phyloP scores from a whole-genome alignment of 37 sponge, comb jelly and placozoan genomes.

The Chondrilla cf. caribensis region DNA sequence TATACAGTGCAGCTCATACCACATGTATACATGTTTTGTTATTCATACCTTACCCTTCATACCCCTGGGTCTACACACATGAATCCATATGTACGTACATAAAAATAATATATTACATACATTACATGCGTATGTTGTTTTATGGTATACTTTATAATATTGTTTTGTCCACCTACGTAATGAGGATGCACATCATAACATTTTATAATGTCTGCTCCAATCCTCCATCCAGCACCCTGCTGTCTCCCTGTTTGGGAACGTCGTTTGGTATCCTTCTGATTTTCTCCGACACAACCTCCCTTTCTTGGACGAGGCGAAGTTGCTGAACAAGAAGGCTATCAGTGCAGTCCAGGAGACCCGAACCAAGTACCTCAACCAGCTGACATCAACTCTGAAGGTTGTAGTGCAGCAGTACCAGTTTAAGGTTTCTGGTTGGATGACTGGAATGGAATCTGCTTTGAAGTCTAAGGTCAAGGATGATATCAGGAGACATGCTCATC shows the following conservation, averaged over 20 bases:
- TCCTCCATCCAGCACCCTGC: slow-evolving; percentile 58
- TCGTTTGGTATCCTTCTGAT: slow-evolving; percentile 75
- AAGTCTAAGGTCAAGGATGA: slow-evolving; percentile 2
- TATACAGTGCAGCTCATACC: background rate
- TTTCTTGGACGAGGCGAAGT: slow-evolving; percentile 35
- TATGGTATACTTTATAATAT: no score
- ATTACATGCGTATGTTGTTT: no score
- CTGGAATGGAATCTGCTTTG: slow-evolving; percentile 75
- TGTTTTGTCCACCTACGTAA: no score
- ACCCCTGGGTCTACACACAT: no score
- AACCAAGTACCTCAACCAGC: slow-evolving; percentile 48
- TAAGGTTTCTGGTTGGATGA: slow-evolving; percentile 76
- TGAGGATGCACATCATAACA: background rate
- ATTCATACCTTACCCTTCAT: background rate
- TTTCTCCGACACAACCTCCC: slow-evolving; percentile 64
- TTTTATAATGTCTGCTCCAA: background rate
- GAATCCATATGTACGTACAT: no score
- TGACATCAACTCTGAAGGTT: slow-evolving; percentile 56
- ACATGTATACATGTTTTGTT: background rate
- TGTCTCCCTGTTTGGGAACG: slow-evolving; percentile 74
- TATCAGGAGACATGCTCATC: background rate
- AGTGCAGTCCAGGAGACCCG: slow-evolving; percentile 21
- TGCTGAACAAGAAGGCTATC: slow-evolving; percentile 84
- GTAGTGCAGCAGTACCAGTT: slow-evolving; percentile 63
- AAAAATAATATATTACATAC: no score